phyloP scores from a whole-genome alignment of 2,797 vertebrate genomes.

The Hypotaenidia philippensis region DNA sequence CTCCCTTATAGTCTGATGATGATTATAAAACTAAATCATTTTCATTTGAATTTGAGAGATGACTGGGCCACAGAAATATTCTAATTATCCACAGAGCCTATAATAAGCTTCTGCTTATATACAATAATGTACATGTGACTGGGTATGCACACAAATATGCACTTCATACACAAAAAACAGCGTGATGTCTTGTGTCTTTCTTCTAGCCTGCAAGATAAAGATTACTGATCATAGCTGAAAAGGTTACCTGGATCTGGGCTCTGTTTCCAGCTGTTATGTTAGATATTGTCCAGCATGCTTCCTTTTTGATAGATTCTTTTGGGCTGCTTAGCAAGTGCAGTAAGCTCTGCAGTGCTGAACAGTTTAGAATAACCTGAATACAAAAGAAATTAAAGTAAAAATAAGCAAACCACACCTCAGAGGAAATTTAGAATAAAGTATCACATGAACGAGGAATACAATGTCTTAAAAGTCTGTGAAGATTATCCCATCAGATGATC shows the following conservation, averaged over 20 bases:
- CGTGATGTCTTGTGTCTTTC: not conserved
- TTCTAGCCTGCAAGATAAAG: not conserved
- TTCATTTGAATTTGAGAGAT: not conserved
- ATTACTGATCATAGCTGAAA: not conserved
- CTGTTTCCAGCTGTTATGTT: conserved; percentile 87
- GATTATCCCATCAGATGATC: not conserved
- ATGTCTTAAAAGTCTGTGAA: not conserved
- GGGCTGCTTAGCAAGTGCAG: conserved; percentile 86
- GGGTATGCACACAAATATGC: not conserved
- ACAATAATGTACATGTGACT: not conserved
- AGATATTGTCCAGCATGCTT: conserved; percentile 89
- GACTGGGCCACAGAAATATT: not conserved
- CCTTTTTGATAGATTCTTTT: conserved; percentile 88
- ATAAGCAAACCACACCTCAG: not conserved
- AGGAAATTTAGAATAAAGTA: not conserved
- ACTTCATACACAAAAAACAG: not conserved
- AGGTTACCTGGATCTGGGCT: conserved; percentile 86
- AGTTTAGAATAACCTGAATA: conserved; percentile 85
- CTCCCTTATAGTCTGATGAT: not conserved
- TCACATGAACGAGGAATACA: not conserved
- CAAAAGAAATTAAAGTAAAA: not conserved
- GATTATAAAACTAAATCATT: not conserved
- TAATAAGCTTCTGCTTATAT: not conserved
- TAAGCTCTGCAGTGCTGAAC: conserved; percentile 86
- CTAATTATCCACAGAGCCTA: not conserved